These are phyloP conservation scores for Oscheius sp. DNA, from an alignment of 2,888 invertebrate species.

Conservation along the genomic window DNA sequence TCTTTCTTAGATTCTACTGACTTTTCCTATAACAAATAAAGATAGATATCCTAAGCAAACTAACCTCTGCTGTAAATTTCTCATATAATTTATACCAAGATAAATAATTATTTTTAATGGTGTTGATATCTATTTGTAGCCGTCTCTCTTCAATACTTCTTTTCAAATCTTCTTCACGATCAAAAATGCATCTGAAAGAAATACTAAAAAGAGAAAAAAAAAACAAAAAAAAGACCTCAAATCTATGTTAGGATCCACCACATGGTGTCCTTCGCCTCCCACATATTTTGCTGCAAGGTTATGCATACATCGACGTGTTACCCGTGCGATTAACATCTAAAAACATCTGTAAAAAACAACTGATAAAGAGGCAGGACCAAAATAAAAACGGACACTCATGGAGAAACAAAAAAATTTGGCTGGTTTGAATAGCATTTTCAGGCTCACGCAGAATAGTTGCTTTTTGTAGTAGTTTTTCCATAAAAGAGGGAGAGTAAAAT, in stretches of 20 bases:
- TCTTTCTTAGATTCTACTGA: conserved; percentile 41
- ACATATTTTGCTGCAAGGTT: conserved; percentile 58
- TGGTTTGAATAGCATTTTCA: too few relatives aligned
- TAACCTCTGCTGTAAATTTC: conserved; percentile 32
- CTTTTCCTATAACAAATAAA: conserved; percentile 35
- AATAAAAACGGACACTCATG: too few relatives aligned
- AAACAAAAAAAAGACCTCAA: conserved; percentile 39
- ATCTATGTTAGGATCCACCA: conserved; percentile 66
- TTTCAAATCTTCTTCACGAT: conserved; percentile 43
- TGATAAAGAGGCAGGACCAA: too few relatives aligned
- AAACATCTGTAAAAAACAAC: too few relatives aligned
- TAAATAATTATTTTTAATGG: conserved; percentile 47
- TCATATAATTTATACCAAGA: conserved; percentile 54
- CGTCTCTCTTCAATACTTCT: conserved; percentile 47
- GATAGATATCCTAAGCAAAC: background rate
- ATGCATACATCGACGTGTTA: conserved; percentile 44
- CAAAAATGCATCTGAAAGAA: conserved; percentile 43
- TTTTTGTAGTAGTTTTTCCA: too few relatives aligned
- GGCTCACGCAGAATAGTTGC: too few relatives aligned
- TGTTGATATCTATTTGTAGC: conserved; percentile 45
- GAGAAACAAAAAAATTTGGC: too few relatives aligned
- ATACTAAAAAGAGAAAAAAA: background rate
- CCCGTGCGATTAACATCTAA: too few relatives aligned
- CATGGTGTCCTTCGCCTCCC: conserved; percentile 56
- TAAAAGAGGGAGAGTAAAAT: too few relatives aligned